These are phyloP conservation scores for Scylla paramamosain DNA, from an alignment of 1,140 invertebrate species.

Conservation along the genomic window DNA sequence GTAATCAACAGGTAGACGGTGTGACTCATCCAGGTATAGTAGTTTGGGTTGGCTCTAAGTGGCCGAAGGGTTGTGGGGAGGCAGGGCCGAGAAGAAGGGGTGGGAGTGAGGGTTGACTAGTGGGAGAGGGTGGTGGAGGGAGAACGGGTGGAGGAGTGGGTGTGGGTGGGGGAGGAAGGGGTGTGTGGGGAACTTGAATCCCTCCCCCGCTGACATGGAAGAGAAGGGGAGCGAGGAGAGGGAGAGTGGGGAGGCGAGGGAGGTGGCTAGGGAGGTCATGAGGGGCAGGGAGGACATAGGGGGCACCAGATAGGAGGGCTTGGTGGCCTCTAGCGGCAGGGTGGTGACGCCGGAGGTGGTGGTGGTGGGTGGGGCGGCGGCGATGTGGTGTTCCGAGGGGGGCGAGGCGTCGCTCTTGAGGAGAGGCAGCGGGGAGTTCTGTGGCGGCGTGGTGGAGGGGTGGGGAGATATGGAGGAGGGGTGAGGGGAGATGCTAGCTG, in stretches of 20 bases:
- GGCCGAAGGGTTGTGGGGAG: conserved; percentile 65
- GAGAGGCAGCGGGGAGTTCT: conserved; percentile 71
- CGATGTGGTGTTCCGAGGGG: not conserved
- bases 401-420: conserved; percentile 70
- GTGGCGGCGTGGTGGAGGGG: conserved; percentile 63
- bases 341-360: conserved; percentile 28
- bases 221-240: conserved; percentile 76
- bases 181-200: conserved; percentile 71
- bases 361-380: conserved; percentile 25
- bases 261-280: conserved; percentile 77
- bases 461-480: conserved; percentile 66
- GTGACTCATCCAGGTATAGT: conserved; percentile 17
- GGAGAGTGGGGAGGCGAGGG: conserved; percentile 75
- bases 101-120: conserved; percentile 73
- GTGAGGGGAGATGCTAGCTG: conserved; percentile 64
- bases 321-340: conserved; percentile 62
- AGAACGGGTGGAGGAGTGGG: conserved; percentile 71
- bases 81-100: conserved; percentile 66
- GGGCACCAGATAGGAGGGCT: conserved; percentile 65
- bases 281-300: conserved; percentile 75
- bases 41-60: conserved; percentile 39
- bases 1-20: conserved; percentile 42
- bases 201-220: conserved; percentile 71
- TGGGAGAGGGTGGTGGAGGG: conserved; percentile 70
- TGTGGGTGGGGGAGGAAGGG: conserved; percentile 72